A percentile compares a stretch with the other conserved stretches of the same genome.
These are phyloP conservation scores for Chionoecetes opilio DNA, from an alignment of 1,140 invertebrate genomes.

Conservation along the genomic window DNA sequence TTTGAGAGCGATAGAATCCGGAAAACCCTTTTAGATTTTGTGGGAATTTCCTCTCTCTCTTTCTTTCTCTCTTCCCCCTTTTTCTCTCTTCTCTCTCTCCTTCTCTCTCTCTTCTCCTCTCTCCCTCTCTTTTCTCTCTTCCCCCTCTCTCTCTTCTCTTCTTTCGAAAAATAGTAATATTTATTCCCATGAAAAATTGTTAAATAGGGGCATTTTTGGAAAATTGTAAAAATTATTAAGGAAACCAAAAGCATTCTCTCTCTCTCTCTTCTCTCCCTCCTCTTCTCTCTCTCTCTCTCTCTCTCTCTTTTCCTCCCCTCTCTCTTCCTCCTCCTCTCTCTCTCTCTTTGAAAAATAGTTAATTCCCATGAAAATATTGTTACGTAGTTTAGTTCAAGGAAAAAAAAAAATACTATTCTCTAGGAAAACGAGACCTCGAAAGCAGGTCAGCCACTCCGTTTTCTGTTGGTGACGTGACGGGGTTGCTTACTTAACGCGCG, in stretches of 20 bases:
- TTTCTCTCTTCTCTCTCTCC: conserved; percentile 9
- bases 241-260: no score
- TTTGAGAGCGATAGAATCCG: not conserved
- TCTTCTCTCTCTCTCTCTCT: not conserved
- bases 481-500: not conserved
- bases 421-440: not conserved
- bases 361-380: no score
- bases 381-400: no score
- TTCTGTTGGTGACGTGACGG: not conserved
- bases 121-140: not conserved
- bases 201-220: no score
- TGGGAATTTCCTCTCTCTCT: not conserved
- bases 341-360: no score
- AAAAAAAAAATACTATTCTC: no score
- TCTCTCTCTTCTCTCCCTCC: not conserved
- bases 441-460: not conserved
- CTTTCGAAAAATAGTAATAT: no score
- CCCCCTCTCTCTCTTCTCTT: no score
- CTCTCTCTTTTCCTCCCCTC: not conserved
- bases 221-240: no score
- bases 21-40: not conserved
- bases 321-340: not conserved
- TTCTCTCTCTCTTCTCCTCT: not conserved
- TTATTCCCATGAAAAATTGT: no score
- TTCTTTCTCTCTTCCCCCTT: not conserved